Base-by-base conservation (phyloP, 2,888 invertebrate genomes). In the Hetaerina titia region DNA sequence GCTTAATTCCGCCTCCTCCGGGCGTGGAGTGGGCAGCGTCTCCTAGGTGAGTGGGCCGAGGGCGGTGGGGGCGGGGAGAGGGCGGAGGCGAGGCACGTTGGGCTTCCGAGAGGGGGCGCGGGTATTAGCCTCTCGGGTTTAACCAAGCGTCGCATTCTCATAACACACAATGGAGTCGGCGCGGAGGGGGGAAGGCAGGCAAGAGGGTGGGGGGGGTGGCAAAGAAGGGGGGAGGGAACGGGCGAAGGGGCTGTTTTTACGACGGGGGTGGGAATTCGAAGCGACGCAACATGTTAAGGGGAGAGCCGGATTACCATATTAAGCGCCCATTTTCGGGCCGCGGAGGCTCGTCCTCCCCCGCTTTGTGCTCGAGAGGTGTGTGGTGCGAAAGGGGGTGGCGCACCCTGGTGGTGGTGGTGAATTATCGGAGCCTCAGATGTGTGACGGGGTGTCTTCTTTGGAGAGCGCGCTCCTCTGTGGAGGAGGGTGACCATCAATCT, bases 281-380 rank as follows among this genome's bases (percentile, higher is more conserved):
- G 31, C 60, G 90, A 56, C 69, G 92, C 92, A 92, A 92, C 92
- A 92, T 92, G 92, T 92, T 45, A 74, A 56, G 81, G 81, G 13
- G 25, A 81, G 9, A 25, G 22, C 69, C 45, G 69, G 92, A 92
- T 92, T 92, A 92, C 92, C 92, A 92, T 92, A 92, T 92, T 92
- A 92, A 92, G 92, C 92, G 92, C 69, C 92, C 92, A 92, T 92
- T 92, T 92, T 81, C 31, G 81, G 11, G 9, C 81, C 81, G 81
- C 25, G 25, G 81, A 9, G 81, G 31, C 60, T 56, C 56, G 57
- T 45, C 22, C 56, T 15, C 56, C 90, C 25, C 90, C 69, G 22
- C 88, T 69, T 69, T 69, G 69, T 69, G 7, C n/a, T n/a, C 25
- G 31, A 81, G n/a, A 22, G 81, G 31, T 25, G 81, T 81, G 31